Conservation (phyloP, 2,113 vertebrate species). For the Nothobranchius kuhntae region DNA sequence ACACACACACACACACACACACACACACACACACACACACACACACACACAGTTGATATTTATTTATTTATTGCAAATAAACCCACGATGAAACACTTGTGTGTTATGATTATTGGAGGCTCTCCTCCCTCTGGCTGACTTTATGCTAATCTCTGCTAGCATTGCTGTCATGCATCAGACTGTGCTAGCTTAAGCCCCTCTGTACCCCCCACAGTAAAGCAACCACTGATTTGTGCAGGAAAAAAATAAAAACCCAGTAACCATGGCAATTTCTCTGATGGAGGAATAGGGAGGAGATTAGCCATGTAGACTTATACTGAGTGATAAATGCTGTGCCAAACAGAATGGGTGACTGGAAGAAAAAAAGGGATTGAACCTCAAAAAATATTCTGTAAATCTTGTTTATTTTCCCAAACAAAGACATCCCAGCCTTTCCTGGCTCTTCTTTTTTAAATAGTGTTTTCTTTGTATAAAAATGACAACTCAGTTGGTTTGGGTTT, state of each 20-base stretch:
- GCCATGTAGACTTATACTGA: slow-evolving; percentile 42
- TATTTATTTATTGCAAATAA: no score
- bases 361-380: neutral
- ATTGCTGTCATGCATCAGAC: slow-evolving; percentile 50
- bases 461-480: neutral
- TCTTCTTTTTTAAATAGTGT: neutral
- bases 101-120: slow-evolving; percentile 18
- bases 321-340: slow-evolving; percentile 21
- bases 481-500: neutral
- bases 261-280: slow-evolving; percentile 62
- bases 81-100: no score
- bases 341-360: neutral
- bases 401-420: slow-evolving; percentile 10
- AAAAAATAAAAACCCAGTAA: slow-evolving; percentile 24
- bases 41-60: slow-evolving; percentile 19
- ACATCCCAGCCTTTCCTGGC: neutral
- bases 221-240: slow-evolving; percentile 47
- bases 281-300: slow-evolving; percentile 24
- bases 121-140: slow-evolving; percentile 38
- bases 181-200: slow-evolving; percentile 9
- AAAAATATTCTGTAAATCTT: no score
- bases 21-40: no score
- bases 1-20: no score
- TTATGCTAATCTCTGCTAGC: slow-evolving; percentile 55
- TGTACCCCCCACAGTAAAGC: slow-evolving; percentile 40